Conservation (phyloP, 2,113 vertebrate genomes). For the Perca schrenkii region DNA sequence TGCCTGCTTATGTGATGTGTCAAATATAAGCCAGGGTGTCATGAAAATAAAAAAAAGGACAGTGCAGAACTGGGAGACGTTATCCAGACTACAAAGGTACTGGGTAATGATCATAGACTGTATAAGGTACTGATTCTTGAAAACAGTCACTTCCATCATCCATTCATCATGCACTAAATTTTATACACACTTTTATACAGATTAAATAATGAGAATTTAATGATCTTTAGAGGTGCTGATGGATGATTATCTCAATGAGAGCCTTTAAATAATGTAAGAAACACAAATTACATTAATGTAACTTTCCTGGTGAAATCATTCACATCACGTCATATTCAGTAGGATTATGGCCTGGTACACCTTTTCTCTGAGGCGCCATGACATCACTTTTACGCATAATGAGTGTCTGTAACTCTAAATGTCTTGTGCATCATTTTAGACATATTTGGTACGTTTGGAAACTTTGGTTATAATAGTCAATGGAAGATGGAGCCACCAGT, state of each 20-base stretch:
- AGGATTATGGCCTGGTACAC: not conserved
- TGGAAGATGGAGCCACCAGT: not conserved
- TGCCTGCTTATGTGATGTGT: slow-evolving; percentile 30
- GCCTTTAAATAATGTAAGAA: not conserved
- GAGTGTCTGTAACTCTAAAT: not conserved
- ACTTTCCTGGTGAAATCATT: not conserved
- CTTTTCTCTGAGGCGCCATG: not conserved
- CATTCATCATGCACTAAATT: not conserved
- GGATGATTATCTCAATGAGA: not conserved
- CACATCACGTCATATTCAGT: not conserved
- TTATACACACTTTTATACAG: too few relatives aligned
- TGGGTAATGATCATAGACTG: too few relatives aligned
- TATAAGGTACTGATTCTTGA: not conserved
- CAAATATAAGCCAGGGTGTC: slow-evolving; percentile 40
- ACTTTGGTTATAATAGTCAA: not conserved
- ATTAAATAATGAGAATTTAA: too few relatives aligned
- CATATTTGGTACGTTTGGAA: not conserved
- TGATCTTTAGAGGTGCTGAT: too few relatives aligned
- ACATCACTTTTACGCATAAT: not conserved
- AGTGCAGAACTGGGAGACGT: not conserved
- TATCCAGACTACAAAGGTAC: not conserved
- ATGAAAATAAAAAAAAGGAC: slow-evolving; percentile 39
- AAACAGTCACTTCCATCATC: not conserved
- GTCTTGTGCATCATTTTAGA: slow-evolving; percentile 10
- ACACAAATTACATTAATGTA: not conserved